phyloP scores from a whole-genome alignment of 2,888 invertebrate species.

The Drosophila incognita region DNA sequence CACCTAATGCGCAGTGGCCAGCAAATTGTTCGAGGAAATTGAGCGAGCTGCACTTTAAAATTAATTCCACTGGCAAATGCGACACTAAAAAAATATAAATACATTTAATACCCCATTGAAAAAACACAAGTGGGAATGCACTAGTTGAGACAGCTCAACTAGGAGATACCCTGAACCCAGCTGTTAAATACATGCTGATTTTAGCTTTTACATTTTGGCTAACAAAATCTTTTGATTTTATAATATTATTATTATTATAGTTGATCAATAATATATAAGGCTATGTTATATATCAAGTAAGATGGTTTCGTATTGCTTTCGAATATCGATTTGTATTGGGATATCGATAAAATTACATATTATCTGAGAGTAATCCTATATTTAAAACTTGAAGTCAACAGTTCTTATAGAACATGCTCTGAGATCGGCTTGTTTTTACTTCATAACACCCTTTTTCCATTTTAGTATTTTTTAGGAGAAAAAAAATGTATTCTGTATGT shows the following conservation, averaged over 20 bases:
- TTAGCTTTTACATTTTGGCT: not conserved
- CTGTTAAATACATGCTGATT: not conserved
- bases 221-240: not conserved
- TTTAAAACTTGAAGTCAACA: not conserved
- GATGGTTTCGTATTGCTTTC: no score
- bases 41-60: constrained; percentile 67
- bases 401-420: not conserved
- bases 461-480: not conserved
- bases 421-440: not conserved
- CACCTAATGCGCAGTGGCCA: constrained; percentile 49
- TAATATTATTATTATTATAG: not conserved
- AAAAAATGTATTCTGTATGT: constrained; percentile 3
- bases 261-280: not conserved
- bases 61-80: constrained; percentile 47
- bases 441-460: not conserved
- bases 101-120: constrained; percentile 59
- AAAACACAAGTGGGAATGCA: constrained; percentile 1
- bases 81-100: constrained; percentile 65
- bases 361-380: not conserved
- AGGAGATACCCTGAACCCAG: not conserved
- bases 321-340: not conserved
- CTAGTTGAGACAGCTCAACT: not conserved
- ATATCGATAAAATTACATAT: not conserved
- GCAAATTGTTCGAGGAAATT: constrained; percentile 75
- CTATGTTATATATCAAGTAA: not conserved